Evolutionary conservation across 2,113 vertebrate genomes (phyloP).

Genomic region (Chamaea fasciata): DNA sequence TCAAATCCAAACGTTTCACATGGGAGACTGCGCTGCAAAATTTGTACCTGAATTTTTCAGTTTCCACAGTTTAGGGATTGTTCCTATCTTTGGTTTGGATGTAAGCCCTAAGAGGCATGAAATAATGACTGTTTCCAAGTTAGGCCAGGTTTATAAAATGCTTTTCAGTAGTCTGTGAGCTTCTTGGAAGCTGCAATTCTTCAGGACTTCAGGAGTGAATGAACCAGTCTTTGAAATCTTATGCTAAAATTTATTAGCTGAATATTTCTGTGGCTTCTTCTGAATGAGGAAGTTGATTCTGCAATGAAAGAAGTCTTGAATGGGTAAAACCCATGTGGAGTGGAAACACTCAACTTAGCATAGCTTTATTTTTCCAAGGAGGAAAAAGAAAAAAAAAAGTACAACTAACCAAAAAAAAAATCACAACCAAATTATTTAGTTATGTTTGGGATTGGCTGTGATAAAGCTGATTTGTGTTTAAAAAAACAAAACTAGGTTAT

Average conservation of each 20-base stretch:
- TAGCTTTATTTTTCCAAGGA: constrained; percentile 20
- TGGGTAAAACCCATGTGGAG: background rate
- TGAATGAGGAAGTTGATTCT: background rate
- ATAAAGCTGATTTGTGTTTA: background rate
- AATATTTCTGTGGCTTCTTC: background rate
- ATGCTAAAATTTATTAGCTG: background rate
- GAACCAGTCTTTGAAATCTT: background rate
- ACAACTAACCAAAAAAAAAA: background rate
- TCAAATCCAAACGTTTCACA: background rate
- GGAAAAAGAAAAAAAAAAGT: background rate
- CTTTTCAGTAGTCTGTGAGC: background rate
- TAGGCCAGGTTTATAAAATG: background rate
- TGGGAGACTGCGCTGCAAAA: background rate
- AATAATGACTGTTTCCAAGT: background rate
- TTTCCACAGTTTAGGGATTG: background rate
- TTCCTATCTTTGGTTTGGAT: background rate
- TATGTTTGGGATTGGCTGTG: background rate
- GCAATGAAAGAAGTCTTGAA: constrained; percentile 4
- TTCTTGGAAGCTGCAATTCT: background rate
- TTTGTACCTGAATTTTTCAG: background rate
- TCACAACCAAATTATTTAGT: background rate
- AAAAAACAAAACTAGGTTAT: background rate
- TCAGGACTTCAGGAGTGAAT: background rate
- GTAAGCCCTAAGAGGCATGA: background rate
- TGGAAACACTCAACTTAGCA: background rate